Conservation (phyloP, 2,113 vertebrate genomes). For the Hymenochirus boettgeri region DNA sequence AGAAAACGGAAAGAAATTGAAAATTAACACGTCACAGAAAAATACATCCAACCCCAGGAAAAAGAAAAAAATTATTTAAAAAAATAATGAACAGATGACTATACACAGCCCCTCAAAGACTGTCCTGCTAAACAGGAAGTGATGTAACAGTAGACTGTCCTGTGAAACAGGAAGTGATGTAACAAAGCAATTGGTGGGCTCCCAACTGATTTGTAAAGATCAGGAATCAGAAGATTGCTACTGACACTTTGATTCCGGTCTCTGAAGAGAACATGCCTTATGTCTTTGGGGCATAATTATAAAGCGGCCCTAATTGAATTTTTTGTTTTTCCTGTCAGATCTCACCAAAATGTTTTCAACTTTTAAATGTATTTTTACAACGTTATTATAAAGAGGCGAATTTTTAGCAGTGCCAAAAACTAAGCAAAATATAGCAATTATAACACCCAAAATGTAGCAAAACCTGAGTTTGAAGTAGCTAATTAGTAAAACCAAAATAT, state of each 20-base stretch:
- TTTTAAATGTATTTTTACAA: too few relatives aligned
- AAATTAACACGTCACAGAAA: conserved; percentile 23
- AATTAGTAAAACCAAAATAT: too few relatives aligned
- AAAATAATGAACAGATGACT: conserved; percentile 28
- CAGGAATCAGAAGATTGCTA: conserved; percentile 6
- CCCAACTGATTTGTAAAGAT: conserved; percentile 22
- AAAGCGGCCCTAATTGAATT: too few relatives aligned
- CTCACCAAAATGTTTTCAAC: too few relatives aligned
- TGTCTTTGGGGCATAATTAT: neutral
- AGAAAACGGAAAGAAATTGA: neutral
- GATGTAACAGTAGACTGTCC: conserved; percentile 18
- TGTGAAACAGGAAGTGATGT: conserved; percentile 27
- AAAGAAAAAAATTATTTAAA: too few relatives aligned
- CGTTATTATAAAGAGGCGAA: too few relatives aligned
- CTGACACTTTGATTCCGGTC: neutral
- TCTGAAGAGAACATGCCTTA: conserved; percentile 17
- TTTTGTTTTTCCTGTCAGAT: too few relatives aligned
- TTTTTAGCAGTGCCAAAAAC: too few relatives aligned
- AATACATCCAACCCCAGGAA: conserved; percentile 13
- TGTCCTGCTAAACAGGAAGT: conserved; percentile 32
- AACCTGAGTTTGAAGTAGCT: too few relatives aligned
- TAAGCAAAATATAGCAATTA: too few relatives aligned
- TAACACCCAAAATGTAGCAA: too few relatives aligned
- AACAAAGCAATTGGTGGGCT: conserved; percentile 23
- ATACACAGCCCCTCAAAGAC: conserved; percentile 27